Base-by-base conservation (phyloP, 2,888 invertebrate genomes). In the Dolichomitus sp. region DNA sequence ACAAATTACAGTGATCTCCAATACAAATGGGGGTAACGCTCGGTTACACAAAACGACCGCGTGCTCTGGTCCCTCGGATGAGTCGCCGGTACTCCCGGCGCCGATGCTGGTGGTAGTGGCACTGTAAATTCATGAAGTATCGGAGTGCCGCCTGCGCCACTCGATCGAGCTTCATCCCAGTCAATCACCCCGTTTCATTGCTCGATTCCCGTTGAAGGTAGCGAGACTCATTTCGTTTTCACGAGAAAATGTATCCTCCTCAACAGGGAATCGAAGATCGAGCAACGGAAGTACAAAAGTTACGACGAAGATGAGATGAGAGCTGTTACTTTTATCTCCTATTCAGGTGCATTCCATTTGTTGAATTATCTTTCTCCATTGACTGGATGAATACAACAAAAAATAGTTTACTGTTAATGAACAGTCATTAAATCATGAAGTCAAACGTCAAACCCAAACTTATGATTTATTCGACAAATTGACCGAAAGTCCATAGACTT, bases 1-100 rank as follows among this genome's bases (percentile, higher is more conserved):
- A 89, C 88, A 89, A 89, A 89, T 89, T 87, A 86, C 75, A 61
- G 85, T 86, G 82, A 76, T 59, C 87, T 87, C 82, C 84, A 70
- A 84, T 65, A 79, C 77, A 74, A 84, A 88, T 88, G 83, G 84
- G 70, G 76, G 85, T 85, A 83, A 86, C 80, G 85, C 80, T 75
- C 69, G 83, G 85, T 86, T 87, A 83, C 86, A 84, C 86, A 80
- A 52, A 80, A 66, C 78, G 80, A 80, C 54, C 59, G 57, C 48
- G 40, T 73, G 27, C 59, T 59, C 14, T 2, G 57, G 33, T 40
- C 59, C 48, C 23, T 9, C 23, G 19, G n/a, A 68, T 59, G 23
- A 59, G 48, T 57, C 54, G 40, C 48, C 19, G 27, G 17, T 37
- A 37, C 30, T 50, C 42, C 27, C 57, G 42, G 33, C 65, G 54